Conservation (phyloP, 1,140 invertebrate genomes). For the Dreissena polymorpha region DNA sequence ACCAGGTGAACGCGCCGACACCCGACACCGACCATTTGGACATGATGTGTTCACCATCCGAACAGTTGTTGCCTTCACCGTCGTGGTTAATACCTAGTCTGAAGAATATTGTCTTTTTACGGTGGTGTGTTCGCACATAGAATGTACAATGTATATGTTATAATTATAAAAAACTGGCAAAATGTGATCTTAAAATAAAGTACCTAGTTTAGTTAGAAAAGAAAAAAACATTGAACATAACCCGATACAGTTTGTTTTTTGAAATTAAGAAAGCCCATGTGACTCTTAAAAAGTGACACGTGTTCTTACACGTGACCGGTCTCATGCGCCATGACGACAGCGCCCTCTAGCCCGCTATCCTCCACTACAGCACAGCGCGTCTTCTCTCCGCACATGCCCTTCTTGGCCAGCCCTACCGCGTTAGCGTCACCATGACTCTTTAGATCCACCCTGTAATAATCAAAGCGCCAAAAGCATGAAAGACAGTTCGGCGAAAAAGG, state of each 20-base stretch:
- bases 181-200: too few species aligned
- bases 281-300: too few species aligned
- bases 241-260: too few species aligned
- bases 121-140: too few species aligned
- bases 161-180: too few species aligned
- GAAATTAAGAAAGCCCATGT: too few species aligned
- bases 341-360: constrained; percentile 65
- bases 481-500: too few species aligned
- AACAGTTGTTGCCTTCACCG: constrained; percentile 18
- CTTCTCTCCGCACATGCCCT: constrained; percentile 64
- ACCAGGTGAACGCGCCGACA: constrained; percentile 28
- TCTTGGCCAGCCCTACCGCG: constrained; percentile 61
- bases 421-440: constrained; percentile 10
- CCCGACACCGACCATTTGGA: constrained; percentile 16
- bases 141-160: too few species aligned
- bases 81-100: constrained; percentile 48
- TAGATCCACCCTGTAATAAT: constrained; percentile 55
- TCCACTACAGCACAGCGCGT: constrained; percentile 61
- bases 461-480: too few species aligned
- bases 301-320: constrained; percentile 66
- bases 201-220: too few species aligned
- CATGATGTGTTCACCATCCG: constrained; percentile 34
- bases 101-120: neutral
- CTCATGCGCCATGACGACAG: constrained; percentile 69
- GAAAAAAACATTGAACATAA: too few species aligned